Evolutionary conservation across 2,113 vertebrate species (phyloP).

Genomic region (Labeo rohita): DNA sequence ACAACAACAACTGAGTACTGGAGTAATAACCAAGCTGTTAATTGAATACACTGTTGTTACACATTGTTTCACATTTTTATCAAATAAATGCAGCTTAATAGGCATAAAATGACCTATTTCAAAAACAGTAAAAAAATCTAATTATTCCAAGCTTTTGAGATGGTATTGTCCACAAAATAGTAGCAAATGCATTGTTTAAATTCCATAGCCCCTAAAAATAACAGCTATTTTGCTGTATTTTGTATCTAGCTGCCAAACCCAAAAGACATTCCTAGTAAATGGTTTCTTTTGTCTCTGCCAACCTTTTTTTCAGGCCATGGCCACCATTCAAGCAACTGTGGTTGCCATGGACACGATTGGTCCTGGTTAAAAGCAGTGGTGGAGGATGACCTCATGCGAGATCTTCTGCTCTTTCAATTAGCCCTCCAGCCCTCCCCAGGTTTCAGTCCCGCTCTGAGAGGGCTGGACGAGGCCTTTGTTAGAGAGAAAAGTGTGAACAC

Average conservation of each 20-base stretch:
- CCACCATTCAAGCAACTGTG: background rate
- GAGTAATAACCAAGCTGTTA: too few relatives aligned
- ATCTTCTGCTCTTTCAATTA: constrained; percentile 56
- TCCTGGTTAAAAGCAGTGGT: constrained; percentile 57
- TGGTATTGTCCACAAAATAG: background rate
- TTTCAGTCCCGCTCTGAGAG: constrained; percentile 6
- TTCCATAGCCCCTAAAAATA: background rate
- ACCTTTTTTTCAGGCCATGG: background rate
- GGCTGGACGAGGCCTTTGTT: constrained; percentile 21
- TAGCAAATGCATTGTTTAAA: background rate
- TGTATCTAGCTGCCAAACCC: background rate
- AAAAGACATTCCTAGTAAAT: background rate
- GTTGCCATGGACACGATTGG: constrained; percentile 57
- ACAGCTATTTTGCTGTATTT: background rate
- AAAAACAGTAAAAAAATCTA: background rate
- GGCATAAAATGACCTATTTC: background rate
- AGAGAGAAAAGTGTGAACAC: background rate
- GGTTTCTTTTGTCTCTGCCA: constrained; percentile 21
- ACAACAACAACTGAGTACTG: too few relatives aligned
- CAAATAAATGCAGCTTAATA: too few relatives aligned
- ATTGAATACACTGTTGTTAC: too few relatives aligned
- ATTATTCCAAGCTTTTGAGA: background rate
- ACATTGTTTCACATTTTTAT: background rate
- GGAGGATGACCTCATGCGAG: constrained; percentile 49
- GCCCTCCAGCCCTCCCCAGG: background rate